Evolutionary conservation across 1,140 invertebrate species (phyloP).

Genomic region (Geopemphigus sp.): DNA sequence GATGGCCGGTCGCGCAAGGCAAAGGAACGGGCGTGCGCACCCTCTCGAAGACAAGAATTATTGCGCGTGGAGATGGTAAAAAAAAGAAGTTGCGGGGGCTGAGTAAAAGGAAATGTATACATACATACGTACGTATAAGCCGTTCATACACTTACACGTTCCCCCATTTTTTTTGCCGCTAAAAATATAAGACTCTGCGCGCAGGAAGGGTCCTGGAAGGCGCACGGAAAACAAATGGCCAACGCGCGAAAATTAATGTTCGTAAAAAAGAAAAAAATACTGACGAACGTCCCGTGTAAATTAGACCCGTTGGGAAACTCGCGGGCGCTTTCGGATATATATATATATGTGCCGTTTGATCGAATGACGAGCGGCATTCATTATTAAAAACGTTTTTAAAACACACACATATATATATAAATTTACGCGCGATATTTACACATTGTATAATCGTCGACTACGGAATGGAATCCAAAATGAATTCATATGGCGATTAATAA

Average conservation of each 20-base stretch:
- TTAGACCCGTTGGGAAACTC: neutral
- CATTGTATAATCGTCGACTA: too few relatives aligned
- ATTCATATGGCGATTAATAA: too few relatives aligned
- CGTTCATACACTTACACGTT: conserved; percentile 30
- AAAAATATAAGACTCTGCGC: conserved; percentile 33
- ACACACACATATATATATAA: neutral
- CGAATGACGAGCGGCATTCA: too few relatives aligned
- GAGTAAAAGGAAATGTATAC: conserved; percentile 18
- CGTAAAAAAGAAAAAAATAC: conserved; percentile 9
- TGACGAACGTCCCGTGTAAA: conserved; percentile 1
- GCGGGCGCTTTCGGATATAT: too few relatives aligned
- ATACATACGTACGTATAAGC: conserved; percentile 1
- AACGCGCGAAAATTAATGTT: conserved; percentile 43
- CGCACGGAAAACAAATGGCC: conserved; percentile 13
- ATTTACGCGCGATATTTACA: too few relatives aligned
- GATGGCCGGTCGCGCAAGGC: conserved; percentile 36
- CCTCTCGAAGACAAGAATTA: conserved; percentile 44
- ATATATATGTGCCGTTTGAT: too few relatives aligned
- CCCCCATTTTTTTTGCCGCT: conserved; percentile 36
- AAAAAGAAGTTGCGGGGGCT: conserved; percentile 43
- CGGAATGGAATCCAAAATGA: too few relatives aligned
- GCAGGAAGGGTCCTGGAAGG: neutral
- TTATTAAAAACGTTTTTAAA: too few relatives aligned
- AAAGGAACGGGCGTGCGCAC: neutral
- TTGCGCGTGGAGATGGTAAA: neutral